Conservation (phyloP, 2,113 vertebrate genomes). For the Chionodraco myersi region DNA sequence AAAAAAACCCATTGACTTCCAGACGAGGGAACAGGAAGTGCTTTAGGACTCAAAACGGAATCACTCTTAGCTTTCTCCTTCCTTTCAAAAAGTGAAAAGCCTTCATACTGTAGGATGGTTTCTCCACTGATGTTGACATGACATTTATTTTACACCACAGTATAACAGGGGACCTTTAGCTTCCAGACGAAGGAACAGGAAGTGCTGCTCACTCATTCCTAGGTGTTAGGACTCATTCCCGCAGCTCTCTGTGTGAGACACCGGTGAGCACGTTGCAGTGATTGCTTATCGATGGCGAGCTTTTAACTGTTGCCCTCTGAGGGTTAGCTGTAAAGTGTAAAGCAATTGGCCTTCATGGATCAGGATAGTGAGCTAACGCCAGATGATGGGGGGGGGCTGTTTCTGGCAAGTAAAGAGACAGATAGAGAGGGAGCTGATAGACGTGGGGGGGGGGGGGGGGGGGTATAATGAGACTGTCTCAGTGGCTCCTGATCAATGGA, state of each 20-base stretch:
- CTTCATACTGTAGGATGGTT: no score
- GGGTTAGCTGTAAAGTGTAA: constrained; percentile 60
- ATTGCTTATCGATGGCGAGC: constrained; percentile 56
- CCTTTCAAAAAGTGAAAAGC: not conserved
- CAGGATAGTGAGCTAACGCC: constrained; percentile 72
- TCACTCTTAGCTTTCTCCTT: no score
- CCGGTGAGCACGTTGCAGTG: constrained; percentile 30
- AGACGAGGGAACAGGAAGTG: no score
- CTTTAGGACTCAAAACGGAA: no score
- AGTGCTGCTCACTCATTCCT: no score
- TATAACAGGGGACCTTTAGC: no score
- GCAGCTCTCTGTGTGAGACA: not conserved
- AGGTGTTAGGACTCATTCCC: no score
- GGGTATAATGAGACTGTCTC: constrained; percentile 84
- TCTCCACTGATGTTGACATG: not conserved
- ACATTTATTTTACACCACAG: not conserved
- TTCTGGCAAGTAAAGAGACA: constrained; percentile 67
- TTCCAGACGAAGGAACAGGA: no score
- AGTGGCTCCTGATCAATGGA: constrained; percentile 83
- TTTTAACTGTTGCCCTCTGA: constrained; percentile 45
- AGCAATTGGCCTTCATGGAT: constrained; percentile 75
- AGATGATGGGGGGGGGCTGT: constrained; percentile 73
- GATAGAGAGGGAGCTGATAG: constrained; percentile 66
- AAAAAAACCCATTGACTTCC: no score
- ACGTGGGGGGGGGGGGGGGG: constrained; percentile 47